Evolutionary conservation across 2,797 vertebrate genomes (phyloP), one percentile per base, ranked within the genome.

Genomic region (Crenichthys baileyi): DNA sequence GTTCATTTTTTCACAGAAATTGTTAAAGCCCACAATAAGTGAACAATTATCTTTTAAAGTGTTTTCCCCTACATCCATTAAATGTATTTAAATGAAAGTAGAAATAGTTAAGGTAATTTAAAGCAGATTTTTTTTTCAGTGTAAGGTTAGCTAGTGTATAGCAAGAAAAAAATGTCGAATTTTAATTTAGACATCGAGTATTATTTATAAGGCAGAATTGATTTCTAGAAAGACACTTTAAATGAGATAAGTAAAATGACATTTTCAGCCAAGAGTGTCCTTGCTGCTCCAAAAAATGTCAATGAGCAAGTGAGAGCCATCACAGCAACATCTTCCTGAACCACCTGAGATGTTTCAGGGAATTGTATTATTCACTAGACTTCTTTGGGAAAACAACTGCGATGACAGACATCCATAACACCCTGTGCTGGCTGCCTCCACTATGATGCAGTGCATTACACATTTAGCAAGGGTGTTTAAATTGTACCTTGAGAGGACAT

Each of bases 321-420:
- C 82, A 81, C 76, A 87, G 83, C 75, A 88, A 81, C 56, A 74
- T 79, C 80, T 75, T 44, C 46, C 70, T 71, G 72, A 78, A 80
- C 87, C 88, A 87, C 75, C 74, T 7, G 88, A 83, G 86, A 91
- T 56, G 24, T 81, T 82, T 83, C 83, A 78, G 65, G 24, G 67
- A 79, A 83, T 89, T 91, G 67, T 82, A 89, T 92, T 90, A 91
- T 87, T 89, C 81, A 94, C 90, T 60, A 83, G 50, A 61, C 79
- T 70, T 84, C 77, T 76, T 70, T 44, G 70, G 78, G 73, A 48
- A 68, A 73, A 81, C 39, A 4, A 46, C 76, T 79, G 79, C 85
- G 72, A 48, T 29, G 73, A 77, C 79, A 88, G 72, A 74, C 78
- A 77, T 74, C 75, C 73, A 44, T 60, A 76, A 73, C 74, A 56